A percentile compares a stretch with the other conserved stretches of the same genome.
Conservation (phyloP, 2,797 vertebrate genomes). For the Acipenser transmontanus region DNA sequence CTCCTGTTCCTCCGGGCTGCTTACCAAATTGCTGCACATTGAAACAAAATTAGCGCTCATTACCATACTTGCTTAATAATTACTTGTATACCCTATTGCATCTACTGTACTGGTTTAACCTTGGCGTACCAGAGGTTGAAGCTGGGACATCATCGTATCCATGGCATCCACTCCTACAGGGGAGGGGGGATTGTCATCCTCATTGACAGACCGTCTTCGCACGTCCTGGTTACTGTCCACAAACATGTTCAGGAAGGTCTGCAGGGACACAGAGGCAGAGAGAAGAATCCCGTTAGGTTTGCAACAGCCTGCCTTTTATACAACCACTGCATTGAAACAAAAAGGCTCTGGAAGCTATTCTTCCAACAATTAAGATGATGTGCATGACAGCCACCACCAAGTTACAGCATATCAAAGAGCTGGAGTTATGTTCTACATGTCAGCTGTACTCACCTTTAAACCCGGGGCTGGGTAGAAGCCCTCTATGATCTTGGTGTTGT, state of each 20-base stretch:
- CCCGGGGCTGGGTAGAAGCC: constrained; percentile 95
- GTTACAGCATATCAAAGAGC: not conserved
- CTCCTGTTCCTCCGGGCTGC: constrained; percentile 64
- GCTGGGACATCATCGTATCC: constrained; percentile 82
- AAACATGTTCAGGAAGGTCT: constrained; percentile 99
- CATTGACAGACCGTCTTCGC: constrained; percentile 88
- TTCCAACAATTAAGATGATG: too few relatives aligned
- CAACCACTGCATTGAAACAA: too few relatives aligned
- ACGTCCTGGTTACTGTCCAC: constrained; percentile 97
- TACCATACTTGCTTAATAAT: too few relatives aligned
- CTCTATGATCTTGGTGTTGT: constrained; percentile 98
- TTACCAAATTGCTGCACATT: constrained; percentile 58
- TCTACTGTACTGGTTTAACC: not conserved
- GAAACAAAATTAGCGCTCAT: too few relatives aligned
- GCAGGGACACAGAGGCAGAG: not conserved
- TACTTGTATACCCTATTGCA: too few relatives aligned
- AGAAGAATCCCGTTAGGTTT: too few relatives aligned
- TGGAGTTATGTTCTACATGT: not conserved
- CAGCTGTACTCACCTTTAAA: constrained; percentile 70
- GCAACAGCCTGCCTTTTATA: too few relatives aligned
- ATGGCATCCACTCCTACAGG: constrained; percentile 88
- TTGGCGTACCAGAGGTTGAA: constrained; percentile 65
- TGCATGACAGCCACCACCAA: too few relatives aligned
- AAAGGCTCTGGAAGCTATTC: too few relatives aligned
- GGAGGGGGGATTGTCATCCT: constrained; percentile 96